A percentile compares a stretch with the other conserved stretches of the same genome.
Evolutionary conservation across 2,888 invertebrate genomes (phyloP).

Genomic region (Pristionchus arcanus): DNA sequence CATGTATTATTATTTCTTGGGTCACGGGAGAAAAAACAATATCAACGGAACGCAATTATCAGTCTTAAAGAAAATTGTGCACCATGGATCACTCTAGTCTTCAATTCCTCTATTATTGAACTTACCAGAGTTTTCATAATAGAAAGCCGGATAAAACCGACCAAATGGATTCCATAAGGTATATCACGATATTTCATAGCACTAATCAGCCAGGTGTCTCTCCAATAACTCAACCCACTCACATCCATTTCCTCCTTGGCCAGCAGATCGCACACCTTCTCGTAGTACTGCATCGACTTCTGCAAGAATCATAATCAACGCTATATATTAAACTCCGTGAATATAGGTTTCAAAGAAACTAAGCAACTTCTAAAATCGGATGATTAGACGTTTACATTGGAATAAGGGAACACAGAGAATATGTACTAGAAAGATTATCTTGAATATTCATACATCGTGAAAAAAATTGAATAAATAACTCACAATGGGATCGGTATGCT

Average conservation of each 20-base stretch:
- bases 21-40: too few species aligned
- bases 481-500: conserved; percentile 90
- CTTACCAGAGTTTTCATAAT: not conserved
- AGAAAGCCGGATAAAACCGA: not conserved
- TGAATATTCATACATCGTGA: not conserved
- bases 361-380: not conserved
- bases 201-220: not conserved
- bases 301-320: conserved; percentile 76
- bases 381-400: too few species aligned
- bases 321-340: too few species aligned
- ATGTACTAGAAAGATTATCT: not conserved
- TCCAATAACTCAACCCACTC: not conserved
- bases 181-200: not conserved
- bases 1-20: too few species aligned
- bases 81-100: not conserved
- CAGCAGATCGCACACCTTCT: conserved; percentile 92
- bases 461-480: not conserved
- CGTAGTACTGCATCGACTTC: conserved; percentile 93
- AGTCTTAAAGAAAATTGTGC: not conserved
- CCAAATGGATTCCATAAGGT: not conserved
- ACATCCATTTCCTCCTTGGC: conserved; percentile 93
- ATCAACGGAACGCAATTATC: not conserved
- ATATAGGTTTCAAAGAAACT: not conserved
- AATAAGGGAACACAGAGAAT: too few species aligned
- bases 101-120: not conserved